These are phyloP conservation scores for Linnaemya vulpina DNA, from an alignment of 2,888 invertebrate genomes.

Conservation along the genomic window DNA sequence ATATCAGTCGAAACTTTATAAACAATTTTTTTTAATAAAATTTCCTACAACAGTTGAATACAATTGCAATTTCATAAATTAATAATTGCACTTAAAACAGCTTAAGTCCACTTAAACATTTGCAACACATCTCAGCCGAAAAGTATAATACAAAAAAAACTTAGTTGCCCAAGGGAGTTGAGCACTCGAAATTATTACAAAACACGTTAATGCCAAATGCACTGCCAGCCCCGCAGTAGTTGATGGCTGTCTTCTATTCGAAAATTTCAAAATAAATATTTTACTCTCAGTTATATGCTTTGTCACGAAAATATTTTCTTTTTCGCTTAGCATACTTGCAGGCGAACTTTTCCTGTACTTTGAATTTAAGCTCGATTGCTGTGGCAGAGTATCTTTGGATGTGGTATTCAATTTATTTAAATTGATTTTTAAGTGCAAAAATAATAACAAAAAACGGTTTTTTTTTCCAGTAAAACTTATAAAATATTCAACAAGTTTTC, in stretches of 20 bases:
- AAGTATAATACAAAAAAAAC: neutral
- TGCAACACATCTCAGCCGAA: neutral
- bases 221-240: neutral
- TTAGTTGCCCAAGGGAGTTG: neutral
- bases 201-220: neutral
- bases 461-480: neutral
- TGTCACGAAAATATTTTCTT: neutral
- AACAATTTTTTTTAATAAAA: too few species aligned
- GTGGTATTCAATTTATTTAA: constrained; percentile 18
- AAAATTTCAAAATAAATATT: neutral
- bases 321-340: constrained; percentile 4
- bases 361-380: neutral
- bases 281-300: neutral
- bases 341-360: neutral
- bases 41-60: neutral
- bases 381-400: neutral
- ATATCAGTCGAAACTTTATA: too few species aligned
- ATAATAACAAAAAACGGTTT: neutral
- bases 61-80: neutral
- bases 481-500: constrained; percentile 51
- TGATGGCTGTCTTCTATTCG: neutral
- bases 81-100: constrained; percentile 32
- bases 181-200: constrained; percentile 14
- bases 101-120: neutral
- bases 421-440: constrained; percentile 7